A percentile compares a stretch with the other conserved stretches of the same genome.
Conservation (phyloP, 2,888 invertebrate species). For the Idaea biselata region DNA sequence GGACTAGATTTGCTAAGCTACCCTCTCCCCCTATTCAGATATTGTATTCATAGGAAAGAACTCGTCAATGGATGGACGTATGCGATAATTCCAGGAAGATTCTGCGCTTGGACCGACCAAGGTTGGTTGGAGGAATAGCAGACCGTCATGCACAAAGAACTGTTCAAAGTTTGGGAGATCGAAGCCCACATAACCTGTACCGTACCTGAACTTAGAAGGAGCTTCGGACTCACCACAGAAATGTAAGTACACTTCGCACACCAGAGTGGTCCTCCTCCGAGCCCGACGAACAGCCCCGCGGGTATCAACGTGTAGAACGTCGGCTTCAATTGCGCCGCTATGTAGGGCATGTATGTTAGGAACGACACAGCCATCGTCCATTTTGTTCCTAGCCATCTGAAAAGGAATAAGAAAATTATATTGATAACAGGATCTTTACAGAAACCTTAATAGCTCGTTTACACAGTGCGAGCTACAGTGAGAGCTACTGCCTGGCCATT, state of each 20-base stretch:
- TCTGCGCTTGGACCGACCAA: background rate
- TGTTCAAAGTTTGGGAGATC: background rate
- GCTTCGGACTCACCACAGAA: conserved; percentile 71
- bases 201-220: too few relatives aligned
- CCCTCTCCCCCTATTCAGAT: too few relatives aligned
- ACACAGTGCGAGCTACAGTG: too few relatives aligned
- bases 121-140: background rate
- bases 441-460: too few relatives aligned
- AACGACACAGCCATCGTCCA: conserved; percentile 84
- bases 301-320: conserved; percentile 82
- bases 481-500: too few relatives aligned
- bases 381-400: conserved; percentile 83
- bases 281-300: conserved; percentile 82
- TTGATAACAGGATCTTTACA: conserved; percentile 7
- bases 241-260: conserved; percentile 87
- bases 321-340: conserved; percentile 84
- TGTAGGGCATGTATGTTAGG: conserved; percentile 84
- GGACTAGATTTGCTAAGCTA: too few relatives aligned
- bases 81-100: too few relatives aligned
- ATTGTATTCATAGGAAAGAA: background rate
- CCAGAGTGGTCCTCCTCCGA: conserved; percentile 85
- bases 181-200: background rate
- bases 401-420: conserved; percentile 26
- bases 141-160: background rate
- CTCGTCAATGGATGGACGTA: background rate